Percentiles rank a stretch among this genome's conserved stretches.
Conservation (phyloP, 2,113 vertebrate genomes). For the Gila orcuttii region DNA sequence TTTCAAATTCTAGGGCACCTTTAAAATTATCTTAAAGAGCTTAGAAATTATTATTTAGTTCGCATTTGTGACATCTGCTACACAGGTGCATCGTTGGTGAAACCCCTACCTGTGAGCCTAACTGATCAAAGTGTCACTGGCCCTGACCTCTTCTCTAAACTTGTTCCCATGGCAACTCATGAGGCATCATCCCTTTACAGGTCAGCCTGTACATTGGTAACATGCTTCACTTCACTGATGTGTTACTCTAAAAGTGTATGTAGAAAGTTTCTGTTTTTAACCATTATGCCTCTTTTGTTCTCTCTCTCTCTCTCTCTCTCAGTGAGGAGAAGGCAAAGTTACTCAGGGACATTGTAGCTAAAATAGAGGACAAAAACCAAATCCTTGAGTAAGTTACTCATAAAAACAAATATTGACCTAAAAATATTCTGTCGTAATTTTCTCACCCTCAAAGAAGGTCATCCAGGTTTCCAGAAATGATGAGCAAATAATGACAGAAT, state of each 20-base stretch:
- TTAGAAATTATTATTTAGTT: background rate
- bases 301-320: background rate
- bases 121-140: conserved; percentile 92
- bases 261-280: background rate
- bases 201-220: conserved; percentile 59
- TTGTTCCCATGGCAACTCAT: conserved; percentile 96
- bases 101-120: conserved; percentile 93
- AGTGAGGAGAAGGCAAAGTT: conserved; percentile 98
- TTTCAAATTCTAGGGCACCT: too few species aligned
- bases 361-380: conserved; percentile 94
- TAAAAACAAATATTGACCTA: conserved; percentile 2
- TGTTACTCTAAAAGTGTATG: background rate
- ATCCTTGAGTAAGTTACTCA: conserved; percentile 86
- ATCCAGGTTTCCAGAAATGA: background rate
- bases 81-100: conserved; percentile 90
- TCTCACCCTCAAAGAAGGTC: background rate
- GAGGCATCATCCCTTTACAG: conserved; percentile 96
- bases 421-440: background rate
- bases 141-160: conserved; percentile 91
- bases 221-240: background rate
- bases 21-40: background rate
- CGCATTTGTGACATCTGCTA: background rate
- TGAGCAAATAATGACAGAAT: background rate
- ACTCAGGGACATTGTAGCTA: conserved; percentile 87
- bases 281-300: background rate